phyloP scores from a whole-genome alignment of 1,140 invertebrate genomes.

The Agrypnia vestita region DNA sequence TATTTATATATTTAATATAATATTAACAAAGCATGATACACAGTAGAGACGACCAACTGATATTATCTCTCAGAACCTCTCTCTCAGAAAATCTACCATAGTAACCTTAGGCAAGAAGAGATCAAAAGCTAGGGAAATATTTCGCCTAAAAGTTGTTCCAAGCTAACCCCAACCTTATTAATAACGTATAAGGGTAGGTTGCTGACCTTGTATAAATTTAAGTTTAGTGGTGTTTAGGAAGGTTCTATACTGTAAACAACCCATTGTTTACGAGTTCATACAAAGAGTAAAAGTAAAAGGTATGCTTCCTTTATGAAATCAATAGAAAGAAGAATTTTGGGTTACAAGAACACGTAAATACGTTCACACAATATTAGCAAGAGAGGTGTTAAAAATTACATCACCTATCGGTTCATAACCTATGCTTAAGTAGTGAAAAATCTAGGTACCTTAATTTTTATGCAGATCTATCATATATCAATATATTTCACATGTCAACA shows the following conservation, averaged over 20 bases:
- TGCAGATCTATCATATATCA: no score
- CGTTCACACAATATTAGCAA: background rate
- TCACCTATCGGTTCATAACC: no score
- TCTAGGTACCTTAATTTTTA: no score
- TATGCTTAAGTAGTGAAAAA: no score
- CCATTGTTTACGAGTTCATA: constrained; percentile 38
- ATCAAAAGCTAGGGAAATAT: constrained; percentile 25
- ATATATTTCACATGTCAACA: no score
- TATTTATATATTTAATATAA: no score
- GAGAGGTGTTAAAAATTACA: no score
- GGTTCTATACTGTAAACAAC: constrained; percentile 22
- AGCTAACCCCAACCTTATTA: constrained; percentile 12
- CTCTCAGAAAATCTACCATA: background rate
- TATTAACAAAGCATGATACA: no score
- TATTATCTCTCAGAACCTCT: no score
- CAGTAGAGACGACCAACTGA: no score
- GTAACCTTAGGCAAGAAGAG: background rate
- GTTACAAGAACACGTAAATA: background rate
- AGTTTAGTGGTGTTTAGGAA: constrained; percentile 20
- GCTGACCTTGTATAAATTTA: constrained; percentile 34
- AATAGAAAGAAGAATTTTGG: constrained; percentile 24
- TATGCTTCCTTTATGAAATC: constrained; percentile 10
- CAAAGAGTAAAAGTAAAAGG: constrained; percentile 23
- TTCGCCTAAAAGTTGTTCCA: background rate
- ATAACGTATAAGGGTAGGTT: constrained; percentile 32